Conservation (phyloP, 2,888 invertebrate species). For the Leucoma salicis region DNA sequence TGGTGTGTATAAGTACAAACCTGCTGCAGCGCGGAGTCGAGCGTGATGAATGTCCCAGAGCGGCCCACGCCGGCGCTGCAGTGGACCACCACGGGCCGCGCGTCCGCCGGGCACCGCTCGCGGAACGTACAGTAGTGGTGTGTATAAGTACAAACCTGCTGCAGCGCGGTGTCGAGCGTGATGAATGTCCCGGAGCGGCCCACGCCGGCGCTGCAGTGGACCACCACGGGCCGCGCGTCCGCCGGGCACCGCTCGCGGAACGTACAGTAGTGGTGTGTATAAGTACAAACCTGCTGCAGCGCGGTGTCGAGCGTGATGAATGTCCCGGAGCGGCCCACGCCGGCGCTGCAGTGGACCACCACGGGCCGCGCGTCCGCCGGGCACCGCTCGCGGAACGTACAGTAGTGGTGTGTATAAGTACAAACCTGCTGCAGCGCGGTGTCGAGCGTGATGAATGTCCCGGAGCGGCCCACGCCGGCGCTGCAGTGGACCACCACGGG, state of each 20-base stretch:
- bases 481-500: constrained; percentile 98
- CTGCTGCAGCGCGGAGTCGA: constrained; percentile 95
- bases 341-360: constrained; percentile 96
- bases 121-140: constrained; percentile 96
- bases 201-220: constrained; percentile 95
- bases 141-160: no score
- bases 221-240: constrained; percentile 95
- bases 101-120: constrained; percentile 92
- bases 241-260: constrained; percentile 94
- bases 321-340: constrained; percentile 93
- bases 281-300: constrained; percentile 89
- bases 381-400: constrained; percentile 95
- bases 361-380: constrained; percentile 95
- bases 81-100: constrained; percentile 97
- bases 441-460: constrained; percentile 98
- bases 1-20: no score
- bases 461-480: constrained; percentile 90
- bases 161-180: constrained; percentile 95
- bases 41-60: constrained; percentile 97
- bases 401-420: constrained; percentile 87
- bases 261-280: constrained; percentile 88
- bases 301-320: constrained; percentile 98
- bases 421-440: constrained; percentile 92
- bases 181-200: constrained; percentile 97
- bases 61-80: constrained; percentile 91